A percentile compares a stretch with the other conserved stretches of the same genome.
Evolutionary conservation across 1,140 invertebrate species (phyloP).

Genomic region (Oryctes rhinoceros): DNA sequence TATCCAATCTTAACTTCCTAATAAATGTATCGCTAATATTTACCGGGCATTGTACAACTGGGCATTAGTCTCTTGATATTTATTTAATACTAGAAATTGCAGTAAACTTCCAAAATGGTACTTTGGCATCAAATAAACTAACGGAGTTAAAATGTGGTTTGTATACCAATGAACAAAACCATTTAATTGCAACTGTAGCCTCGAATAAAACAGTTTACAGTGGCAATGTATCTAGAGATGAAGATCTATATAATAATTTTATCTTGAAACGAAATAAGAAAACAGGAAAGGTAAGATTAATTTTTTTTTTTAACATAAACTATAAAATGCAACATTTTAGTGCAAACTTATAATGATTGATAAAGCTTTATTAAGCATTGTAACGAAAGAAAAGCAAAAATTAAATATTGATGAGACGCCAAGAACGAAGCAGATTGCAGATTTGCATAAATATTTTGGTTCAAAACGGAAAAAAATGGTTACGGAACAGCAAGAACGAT

Average conservation of each 20-base stretch:
- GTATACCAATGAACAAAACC: conserved; percentile 47
- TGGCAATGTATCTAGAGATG: conserved; percentile 47
- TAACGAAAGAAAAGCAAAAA: conserved; percentile 15
- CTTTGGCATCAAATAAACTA: conserved; percentile 47
- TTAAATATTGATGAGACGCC: conserved; percentile 39
- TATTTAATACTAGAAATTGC: background rate
- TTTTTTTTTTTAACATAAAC: background rate
- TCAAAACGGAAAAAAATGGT: conserved; percentile 63
- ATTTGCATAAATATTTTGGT: conserved; percentile 65
- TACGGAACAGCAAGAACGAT: conserved; percentile 63
- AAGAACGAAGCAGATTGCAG: conserved; percentile 34
- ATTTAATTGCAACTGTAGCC: conserved; percentile 47
- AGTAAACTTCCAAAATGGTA: conserved; percentile 55
- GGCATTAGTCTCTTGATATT: background rate
- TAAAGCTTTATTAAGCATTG: conserved; percentile 42
- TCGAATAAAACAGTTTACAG: conserved; percentile 51
- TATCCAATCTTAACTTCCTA: too few relatives aligned
- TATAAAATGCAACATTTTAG: conserved; percentile 28
- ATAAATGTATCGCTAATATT: too few relatives aligned
- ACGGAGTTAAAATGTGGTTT: conserved; percentile 44
- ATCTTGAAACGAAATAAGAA: conserved; percentile 49
- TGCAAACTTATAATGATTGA: conserved; percentile 43
- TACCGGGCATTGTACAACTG: too few relatives aligned
- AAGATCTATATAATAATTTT: conserved; percentile 51
- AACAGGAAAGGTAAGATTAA: conserved; percentile 46